Evolutionary conservation across 2,113 vertebrate genomes (phyloP).

Genomic region (Dunckerocampus dactyliophorus): DNA sequence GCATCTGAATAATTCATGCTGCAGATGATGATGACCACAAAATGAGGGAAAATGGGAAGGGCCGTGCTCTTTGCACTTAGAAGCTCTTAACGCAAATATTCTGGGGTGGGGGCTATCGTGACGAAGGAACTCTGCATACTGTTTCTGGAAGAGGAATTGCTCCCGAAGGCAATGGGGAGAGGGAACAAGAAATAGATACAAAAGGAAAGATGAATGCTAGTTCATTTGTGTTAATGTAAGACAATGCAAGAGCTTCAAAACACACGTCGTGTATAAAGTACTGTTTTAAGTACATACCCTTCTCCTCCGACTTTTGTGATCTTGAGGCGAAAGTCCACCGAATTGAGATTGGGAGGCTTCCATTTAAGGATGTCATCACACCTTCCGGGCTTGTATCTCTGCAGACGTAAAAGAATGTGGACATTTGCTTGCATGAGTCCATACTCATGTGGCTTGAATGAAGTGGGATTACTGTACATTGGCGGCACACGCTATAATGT

Average conservation of each 20-base stretch:
- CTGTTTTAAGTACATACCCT: slow-evolving; percentile 80
- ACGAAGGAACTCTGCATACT: slow-evolving; percentile 17
- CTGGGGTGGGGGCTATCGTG: background rate
- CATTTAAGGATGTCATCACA: slow-evolving; percentile 98
- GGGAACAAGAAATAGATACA: slow-evolving; percentile 4
- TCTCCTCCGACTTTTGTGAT: slow-evolving; percentile 96
- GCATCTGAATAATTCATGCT: slow-evolving; percentile 51
- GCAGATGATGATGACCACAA: slow-evolving; percentile 26
- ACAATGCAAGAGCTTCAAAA: background rate
- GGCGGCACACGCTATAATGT: background rate
- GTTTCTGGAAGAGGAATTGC: slow-evolving; percentile 5
- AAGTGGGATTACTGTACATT: background rate
- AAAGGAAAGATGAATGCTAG: slow-evolving; percentile 26
- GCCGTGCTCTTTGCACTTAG: slow-evolving; percentile 5
- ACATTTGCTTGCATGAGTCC: slow-evolving; percentile 1
- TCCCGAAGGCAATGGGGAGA: slow-evolving; percentile 5
- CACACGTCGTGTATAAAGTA: slow-evolving; percentile 16
- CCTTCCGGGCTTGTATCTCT: slow-evolving; percentile 93
- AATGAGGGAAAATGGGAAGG: slow-evolving; percentile 5
- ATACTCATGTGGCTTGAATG: slow-evolving; percentile 5
- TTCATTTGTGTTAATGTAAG: slow-evolving; percentile 1
- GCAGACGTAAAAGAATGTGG: slow-evolving; percentile 3
- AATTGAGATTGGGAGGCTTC: slow-evolving; percentile 98
- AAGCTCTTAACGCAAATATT: background rate
- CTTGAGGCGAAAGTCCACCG: slow-evolving; percentile 97